Base-by-base conservation (phyloP, 1,140 invertebrate genomes). In the Apis mellifera region DNA sequence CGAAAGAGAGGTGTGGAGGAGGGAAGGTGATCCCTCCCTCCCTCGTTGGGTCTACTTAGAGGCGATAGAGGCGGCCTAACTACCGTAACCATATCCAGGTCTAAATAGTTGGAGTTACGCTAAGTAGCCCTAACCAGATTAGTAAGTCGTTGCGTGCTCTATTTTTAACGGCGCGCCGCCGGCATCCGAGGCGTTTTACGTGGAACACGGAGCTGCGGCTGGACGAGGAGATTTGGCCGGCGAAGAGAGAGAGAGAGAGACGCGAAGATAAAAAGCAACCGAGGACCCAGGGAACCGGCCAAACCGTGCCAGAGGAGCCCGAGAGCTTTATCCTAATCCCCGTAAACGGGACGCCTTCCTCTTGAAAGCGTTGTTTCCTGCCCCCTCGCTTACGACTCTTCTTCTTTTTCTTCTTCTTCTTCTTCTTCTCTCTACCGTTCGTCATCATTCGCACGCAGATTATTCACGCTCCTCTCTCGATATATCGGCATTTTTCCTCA, bases 101-200 rank as follows among this genome's bases (percentile, higher is more conserved):
- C 93, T 94, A 93, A 94, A 94, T 93, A 93, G 92, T 93, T 90
- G 90, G 91, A 89, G 92, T 91, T 91, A 90, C 93, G 93, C 93
- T 94, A 94, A 94, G 91, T 93, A 93, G 90, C 91, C 91, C 93
- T 94, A 94, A 94, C 92, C 91, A 93, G 93, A 93, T 94, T 94
- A 94, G 93, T 94, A 90, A 93, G 92, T 93, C 89, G 93, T 93
- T 94, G 93, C 92, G 90, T 92, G 93, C 92, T 94, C 93, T 93
- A 94, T 94, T 94, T 94, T 93, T 93, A 92, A 93, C 91, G 84
- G 82, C 90, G 86, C 83, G 71, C 87, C 77, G 74, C 65, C 83
- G 76, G 72, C 72, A 66, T 81, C 68, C 80, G 75, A 81, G 75
- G 79, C 79, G 78, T 87, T 87, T 89, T 85, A 81, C 83, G 76